Evolutionary conservation across 2,888 invertebrate species (phyloP), one percentile per base, ranked within the genome.

Genomic region (Ceratothoa steindachneri): DNA sequence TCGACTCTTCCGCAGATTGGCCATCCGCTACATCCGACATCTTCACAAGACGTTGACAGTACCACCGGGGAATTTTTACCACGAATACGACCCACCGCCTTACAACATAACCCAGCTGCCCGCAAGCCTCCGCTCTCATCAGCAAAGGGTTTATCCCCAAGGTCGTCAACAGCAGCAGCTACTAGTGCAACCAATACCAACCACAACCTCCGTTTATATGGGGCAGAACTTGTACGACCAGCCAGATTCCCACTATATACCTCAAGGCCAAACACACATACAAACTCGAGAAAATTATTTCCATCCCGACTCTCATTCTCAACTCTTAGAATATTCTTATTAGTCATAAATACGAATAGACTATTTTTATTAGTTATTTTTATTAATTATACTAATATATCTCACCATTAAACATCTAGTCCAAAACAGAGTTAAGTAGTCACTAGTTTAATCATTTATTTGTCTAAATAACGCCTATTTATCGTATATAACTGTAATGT

Each of bases 11-110:
- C 24, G n/a, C 74, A 79, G 79, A 29, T 28, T 79, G 51, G 79
- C 79, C 22, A 79, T 79, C 55, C 71, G 79, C 15, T 79, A 79
- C 72, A 79, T 79, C 72, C 74, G 79, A 12, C 79, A 79, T 67
- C 72, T 79, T 19, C 72, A 67, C 41, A 79, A 76, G 41, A 72
- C 72, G 2, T 72, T 79, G 22, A 53, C 74, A 2, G 76, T 74
- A 2, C 79, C 79, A 0, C 51, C 52, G 2, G 76, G 70, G 28
- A 65, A 64, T 41, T 65, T 71, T 27, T 79, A 79, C 66, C 72
- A 72, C 0, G 74, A 77, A 22, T 79, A 72, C 69, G 79, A 79
- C 66, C 79, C 76, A 24, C 79, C 79, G 15, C 79, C 79, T 19
- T 79, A 79, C 72, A 76, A 76, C 29, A 76, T 79, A 12, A 67